These are phyloP conservation scores for Elachura formosa DNA, from an alignment of 2,113 vertebrate species.

Conservation along the genomic window DNA sequence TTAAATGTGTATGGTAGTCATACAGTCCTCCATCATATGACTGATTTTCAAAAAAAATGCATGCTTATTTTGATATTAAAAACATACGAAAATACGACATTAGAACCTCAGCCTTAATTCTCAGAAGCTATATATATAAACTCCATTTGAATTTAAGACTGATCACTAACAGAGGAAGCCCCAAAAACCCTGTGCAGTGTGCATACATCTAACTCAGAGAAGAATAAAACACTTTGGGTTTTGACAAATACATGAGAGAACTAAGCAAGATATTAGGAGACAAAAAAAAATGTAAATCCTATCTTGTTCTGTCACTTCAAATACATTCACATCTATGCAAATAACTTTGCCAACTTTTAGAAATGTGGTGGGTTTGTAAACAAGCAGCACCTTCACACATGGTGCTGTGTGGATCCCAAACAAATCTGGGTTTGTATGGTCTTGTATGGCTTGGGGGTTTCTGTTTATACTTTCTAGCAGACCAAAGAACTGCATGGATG, in stretches of 20 bases:
- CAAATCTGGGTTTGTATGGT: neutral
- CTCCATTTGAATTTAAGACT: neutral
- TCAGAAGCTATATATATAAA: neutral
- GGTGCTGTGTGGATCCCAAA: fast-evolving
- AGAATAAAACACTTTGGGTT: neutral
- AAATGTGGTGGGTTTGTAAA: neutral
- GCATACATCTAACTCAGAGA: neutral
- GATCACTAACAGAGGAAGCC: neutral
- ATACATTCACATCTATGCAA: neutral
- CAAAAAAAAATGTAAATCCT: neutral
- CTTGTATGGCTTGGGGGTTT: neutral
- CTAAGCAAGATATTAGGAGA: neutral
- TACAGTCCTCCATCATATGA: neutral
- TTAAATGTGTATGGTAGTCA: neutral
- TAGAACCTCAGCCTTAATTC: neutral
- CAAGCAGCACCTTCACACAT: neutral
- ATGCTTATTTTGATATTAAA: neutral
- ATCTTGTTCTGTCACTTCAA: neutral
- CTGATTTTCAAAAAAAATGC: neutral
- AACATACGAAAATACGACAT: neutral
- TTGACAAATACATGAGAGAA: neutral
- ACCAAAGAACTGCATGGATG: neutral
- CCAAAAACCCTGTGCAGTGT: neutral
- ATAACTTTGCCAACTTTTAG: neutral
- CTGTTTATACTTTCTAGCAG: neutral